Evolutionary conservation across 2,888 invertebrate species (phyloP).

Genomic region (Erebia aethiops): DNA sequence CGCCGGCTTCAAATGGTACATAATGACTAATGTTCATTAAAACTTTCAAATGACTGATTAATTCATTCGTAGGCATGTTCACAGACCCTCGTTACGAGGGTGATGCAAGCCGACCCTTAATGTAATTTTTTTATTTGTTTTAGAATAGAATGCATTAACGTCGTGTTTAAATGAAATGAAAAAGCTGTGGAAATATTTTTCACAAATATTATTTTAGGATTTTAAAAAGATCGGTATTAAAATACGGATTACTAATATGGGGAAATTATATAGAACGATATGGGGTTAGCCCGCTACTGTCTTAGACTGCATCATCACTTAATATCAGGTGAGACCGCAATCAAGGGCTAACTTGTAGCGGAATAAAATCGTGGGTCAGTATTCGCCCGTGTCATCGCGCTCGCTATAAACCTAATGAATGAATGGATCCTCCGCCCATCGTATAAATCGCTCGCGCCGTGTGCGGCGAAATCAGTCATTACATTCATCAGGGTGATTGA

Average conservation of each 20-base stretch:
- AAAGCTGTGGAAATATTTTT: too few relatives aligned
- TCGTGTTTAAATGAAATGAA: too few relatives aligned
- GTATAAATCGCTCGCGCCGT: constrained; percentile 17
- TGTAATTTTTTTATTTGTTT: too few relatives aligned
- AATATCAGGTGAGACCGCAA: too few relatives aligned
- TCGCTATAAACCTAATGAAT: constrained; percentile 20
- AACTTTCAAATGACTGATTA: constrained; percentile 15
- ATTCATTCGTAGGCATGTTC: constrained; percentile 5
- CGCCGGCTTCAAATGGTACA: constrained; percentile 15
- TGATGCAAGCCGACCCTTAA: background rate
- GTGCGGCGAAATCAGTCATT: constrained; percentile 28
- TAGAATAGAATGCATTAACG: too few relatives aligned
- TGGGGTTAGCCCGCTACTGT: too few relatives aligned
- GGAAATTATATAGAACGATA: too few relatives aligned
- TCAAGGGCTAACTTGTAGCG: too few relatives aligned
- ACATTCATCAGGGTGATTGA: constrained; percentile 31
- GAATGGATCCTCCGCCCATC: constrained; percentile 10
- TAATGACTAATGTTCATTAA: constrained; percentile 22
- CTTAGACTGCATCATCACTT: too few relatives aligned
- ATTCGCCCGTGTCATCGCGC: constrained; percentile 19
- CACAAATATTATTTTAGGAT: too few relatives aligned
- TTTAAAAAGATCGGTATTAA: too few relatives aligned
- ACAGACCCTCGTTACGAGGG: constrained; percentile 1
- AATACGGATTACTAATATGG: too few relatives aligned
- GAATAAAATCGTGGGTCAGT: constrained; percentile 7